Evolutionary conservation across 2,113 vertebrate genomes (phyloP).

Genomic region (Eidolon helvum): DNA sequence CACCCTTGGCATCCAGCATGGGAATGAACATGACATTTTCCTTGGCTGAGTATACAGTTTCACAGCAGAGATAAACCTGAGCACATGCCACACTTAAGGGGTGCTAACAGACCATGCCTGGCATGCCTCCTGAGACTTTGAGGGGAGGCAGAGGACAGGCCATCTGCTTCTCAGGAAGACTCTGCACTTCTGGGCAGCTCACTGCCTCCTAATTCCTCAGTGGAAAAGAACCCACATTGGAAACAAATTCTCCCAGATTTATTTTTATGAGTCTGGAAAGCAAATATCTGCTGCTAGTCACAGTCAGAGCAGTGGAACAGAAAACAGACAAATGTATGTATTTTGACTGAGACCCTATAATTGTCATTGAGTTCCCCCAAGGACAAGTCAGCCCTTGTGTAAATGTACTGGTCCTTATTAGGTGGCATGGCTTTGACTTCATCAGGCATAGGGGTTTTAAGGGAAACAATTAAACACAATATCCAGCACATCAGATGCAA

Average conservation of each 20-base stretch:
- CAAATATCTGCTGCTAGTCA: slow-evolving; percentile 1
- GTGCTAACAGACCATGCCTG: background rate
- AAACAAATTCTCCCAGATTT: slow-evolving; percentile 4
- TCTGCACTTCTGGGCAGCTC: background rate
- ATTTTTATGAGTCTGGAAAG: background rate
- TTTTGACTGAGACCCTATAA: background rate
- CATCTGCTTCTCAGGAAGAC: background rate
- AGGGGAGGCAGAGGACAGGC: background rate
- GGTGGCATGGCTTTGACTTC: background rate
- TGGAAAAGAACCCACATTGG: background rate
- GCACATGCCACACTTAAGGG: background rate
- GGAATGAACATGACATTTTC: background rate
- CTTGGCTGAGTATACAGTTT: background rate
- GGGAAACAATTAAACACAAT: background rate
- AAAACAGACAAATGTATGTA: background rate
- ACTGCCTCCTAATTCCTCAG: background rate
- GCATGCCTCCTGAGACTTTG: rapidly evolving
- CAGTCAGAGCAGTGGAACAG: background rate
- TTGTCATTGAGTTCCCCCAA: background rate
- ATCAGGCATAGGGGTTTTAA: background rate
- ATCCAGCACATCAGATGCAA: background rate
- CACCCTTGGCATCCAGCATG: background rate
- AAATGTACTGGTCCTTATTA: background rate
- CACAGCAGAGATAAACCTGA: background rate
- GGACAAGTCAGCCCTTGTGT: background rate